These are phyloP conservation scores for Zhengitettix transpicula DNA, from an alignment of 2,888 invertebrate genomes.

Conservation along the genomic window DNA sequence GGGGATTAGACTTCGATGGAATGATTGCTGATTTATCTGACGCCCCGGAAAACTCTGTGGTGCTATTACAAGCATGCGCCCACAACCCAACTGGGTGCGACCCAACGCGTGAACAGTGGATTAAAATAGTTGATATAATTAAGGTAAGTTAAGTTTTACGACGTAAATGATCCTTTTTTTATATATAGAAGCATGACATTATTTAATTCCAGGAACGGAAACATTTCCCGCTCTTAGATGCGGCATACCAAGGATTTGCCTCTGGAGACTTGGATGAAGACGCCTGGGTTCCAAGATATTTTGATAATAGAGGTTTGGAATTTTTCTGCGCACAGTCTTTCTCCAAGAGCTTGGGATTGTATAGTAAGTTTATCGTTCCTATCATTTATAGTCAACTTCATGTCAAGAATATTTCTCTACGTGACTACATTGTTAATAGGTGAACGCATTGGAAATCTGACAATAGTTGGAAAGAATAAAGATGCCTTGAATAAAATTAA, in stretches of 20 bases:
- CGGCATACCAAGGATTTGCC: constrained; percentile 4
- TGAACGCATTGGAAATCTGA: neutral
- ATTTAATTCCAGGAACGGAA: constrained; percentile 10
- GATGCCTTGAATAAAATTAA: neutral
- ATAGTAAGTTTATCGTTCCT: constrained; percentile 22
- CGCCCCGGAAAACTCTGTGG: constrained; percentile 38
- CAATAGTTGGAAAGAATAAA: neutral
- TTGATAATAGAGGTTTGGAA: constrained; percentile 1
- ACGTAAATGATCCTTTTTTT: neutral
- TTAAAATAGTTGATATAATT: constrained; percentile 69
- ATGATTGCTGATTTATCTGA: constrained; percentile 33
- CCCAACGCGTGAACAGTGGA: constrained; percentile 87
- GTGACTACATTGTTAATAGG: neutral
- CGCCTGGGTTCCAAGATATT: constrained; percentile 2
- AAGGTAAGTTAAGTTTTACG: constrained; percentile 29
- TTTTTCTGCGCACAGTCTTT: constrained; percentile 2
- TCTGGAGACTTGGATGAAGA: constrained; percentile 2
- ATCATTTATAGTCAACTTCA: too few species aligned
- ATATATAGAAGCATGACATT: too few species aligned
- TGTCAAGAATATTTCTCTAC: neutral
- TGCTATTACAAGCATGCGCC: constrained; percentile 88
- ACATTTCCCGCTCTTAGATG: constrained; percentile 4
- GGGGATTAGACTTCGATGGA: constrained; percentile 58
- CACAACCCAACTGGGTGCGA: constrained; percentile 98
- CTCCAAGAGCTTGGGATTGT: constrained; percentile 1